Evolutionary conservation across 2,797 vertebrate species (phyloP).

Genomic region (Erithacus rubecula): DNA sequence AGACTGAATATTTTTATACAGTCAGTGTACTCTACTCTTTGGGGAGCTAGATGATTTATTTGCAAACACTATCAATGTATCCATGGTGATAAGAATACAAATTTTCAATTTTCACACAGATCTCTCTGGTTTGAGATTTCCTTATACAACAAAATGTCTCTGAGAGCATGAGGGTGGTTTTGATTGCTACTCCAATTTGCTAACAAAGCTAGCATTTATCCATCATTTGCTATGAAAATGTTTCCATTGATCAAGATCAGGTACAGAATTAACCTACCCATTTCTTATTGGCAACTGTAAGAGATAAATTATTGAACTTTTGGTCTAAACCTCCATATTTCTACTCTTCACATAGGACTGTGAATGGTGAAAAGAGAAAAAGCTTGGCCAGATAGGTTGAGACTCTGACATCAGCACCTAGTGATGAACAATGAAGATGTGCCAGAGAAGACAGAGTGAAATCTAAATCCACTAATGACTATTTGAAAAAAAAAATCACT

Average conservation of each 20-base stretch:
- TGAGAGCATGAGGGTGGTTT: conserved; percentile 4
- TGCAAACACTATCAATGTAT: conserved; percentile 34
- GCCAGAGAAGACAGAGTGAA: background rate
- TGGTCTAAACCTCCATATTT: background rate
- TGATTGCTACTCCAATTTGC: background rate
- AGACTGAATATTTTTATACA: background rate
- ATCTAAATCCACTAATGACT: background rate
- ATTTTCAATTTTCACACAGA: conserved; percentile 10
- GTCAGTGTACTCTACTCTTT: background rate
- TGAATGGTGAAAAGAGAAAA: background rate
- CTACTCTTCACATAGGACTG: background rate
- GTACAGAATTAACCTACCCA: background rate
- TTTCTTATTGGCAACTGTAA: background rate
- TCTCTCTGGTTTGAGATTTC: background rate
- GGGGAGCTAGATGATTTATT: conserved; percentile 33
- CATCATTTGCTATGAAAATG: background rate
- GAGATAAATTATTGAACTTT: background rate
- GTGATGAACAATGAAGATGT: background rate
- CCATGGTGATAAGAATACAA: conserved; percentile 6
- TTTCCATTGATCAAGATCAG: background rate
- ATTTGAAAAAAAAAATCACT: background rate
- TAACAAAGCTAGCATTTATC: background rate
- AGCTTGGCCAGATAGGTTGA: background rate
- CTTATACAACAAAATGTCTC: background rate
- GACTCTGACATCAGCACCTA: background rate